Base-by-base conservation (phyloP, 2,888 invertebrate species). In the Lumbricus terrestris region DNA sequence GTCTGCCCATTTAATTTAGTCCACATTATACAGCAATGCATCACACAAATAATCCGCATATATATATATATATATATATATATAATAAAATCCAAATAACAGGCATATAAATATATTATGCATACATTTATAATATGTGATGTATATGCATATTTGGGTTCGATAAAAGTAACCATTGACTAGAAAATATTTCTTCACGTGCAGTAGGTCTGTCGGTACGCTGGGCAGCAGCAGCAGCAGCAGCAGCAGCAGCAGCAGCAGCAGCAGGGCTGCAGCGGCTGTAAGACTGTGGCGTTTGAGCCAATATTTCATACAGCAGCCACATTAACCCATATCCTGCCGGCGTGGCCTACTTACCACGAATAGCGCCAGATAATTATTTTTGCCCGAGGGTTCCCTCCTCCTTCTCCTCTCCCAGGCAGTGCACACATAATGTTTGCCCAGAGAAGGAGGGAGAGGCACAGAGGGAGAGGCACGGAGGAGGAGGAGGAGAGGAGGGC, bases 251-350 rank as follows among this genome's bases (percentile, higher is more conserved):
- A n/a, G n/a, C n/a, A n/a, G n/a, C n/a, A n/a, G n/a, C n/a, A n/a
- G n/a, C n/a, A n/a, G n/a, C n/a, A n/a, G n/a, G n/a, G n/a, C n/a
- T n/a, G n/a, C n/a, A n/a, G n/a, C n/a, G 29, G 69, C 69, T 11
- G 54, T n/a, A 69, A n/a, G 69, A 69, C 29, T n/a, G 69, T 8
- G n/a, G 69, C 69, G 29, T 69, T 1, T 13, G n/a, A 11, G 69
- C 69, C 69, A 69, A 69, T 69, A 69, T n/a, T 69, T 69, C 69
- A 69, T 69, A n/a, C 1, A 8, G 29, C 69, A 69, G 69, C n/a
- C 69, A 69, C 69, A 69, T 69, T 69, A 69, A 69, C 69, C 69
- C 69, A 69, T 69, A 69, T 69, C 69, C 69, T 69, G n/a, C 69
- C 69, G 69, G 69, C 8, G n/a, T 69, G 69, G 69, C 69, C 69